phyloP scores from a whole-genome alignment of 2,113 vertebrate species.

The Zootoca vivipara region DNA sequence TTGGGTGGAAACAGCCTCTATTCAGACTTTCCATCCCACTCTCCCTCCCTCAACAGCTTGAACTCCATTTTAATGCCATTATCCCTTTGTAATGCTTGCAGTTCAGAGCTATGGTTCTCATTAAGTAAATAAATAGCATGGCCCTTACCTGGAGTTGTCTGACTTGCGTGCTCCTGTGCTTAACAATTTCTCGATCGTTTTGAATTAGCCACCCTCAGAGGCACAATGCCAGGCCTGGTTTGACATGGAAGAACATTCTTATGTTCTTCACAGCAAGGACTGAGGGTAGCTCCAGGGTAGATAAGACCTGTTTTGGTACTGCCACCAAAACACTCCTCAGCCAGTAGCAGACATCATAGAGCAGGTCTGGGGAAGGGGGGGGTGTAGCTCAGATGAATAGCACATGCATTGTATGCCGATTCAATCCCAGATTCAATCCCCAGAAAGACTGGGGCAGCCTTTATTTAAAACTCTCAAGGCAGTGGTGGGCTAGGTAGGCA shows the following conservation, averaged over 20 bases:
- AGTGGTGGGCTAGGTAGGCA: neutral
- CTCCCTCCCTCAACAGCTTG: neutral
- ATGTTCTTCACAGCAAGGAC: too few species aligned
- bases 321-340: too few species aligned
- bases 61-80: neutral
- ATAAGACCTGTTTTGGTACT: neutral
- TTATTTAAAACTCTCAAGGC: too few species aligned
- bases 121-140: neutral
- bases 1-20: neutral
- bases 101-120: neutral
- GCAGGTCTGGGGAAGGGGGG: neutral
- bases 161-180: neutral
- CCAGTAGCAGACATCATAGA: neutral
- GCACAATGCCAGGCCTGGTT: neutral
- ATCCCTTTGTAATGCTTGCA: neutral
- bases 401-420: neutral
- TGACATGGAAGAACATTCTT: too few species aligned
- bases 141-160: neutral
- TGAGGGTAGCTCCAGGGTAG: neutral
- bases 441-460: too few species aligned
- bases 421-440: neutral
- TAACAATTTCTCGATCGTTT: neutral
- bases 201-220: neutral
- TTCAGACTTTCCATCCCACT: neutral
- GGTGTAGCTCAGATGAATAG: neutral